A percentile compares a stretch with the other conserved stretches of the same genome.
These are phyloP conservation scores for Mormyrops attenuatus DNA, from an alignment of 2,797 vertebrate genomes.

Conservation along the genomic window DNA sequence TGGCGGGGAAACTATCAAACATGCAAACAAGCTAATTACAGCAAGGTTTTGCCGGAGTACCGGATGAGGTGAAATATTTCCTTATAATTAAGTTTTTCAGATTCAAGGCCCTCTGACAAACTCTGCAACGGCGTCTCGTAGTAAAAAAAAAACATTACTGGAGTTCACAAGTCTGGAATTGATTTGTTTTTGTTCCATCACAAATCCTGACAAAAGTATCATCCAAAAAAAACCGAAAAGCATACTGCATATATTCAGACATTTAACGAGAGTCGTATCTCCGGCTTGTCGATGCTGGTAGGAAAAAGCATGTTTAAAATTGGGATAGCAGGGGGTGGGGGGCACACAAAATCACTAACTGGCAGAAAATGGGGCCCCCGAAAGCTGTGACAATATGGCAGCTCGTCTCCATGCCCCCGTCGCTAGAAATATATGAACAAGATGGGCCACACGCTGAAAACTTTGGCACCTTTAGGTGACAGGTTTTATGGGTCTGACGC, in stretches of 20 bases:
- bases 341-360: conserved; percentile 40
- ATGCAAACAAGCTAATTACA: conserved; percentile 19
- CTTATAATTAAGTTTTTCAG: neutral
- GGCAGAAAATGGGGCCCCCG: conserved; percentile 47
- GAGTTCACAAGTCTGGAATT: conserved; percentile 29
- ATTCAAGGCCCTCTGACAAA: conserved; percentile 33
- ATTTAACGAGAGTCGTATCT: neutral
- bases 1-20: neutral
- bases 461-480: conserved; percentile 68
- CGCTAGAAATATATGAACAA: conserved; percentile 61
- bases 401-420: conserved; percentile 52
- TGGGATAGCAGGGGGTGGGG: conserved; percentile 25
- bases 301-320: conserved; percentile 28
- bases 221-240: neutral
- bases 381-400: conserved; percentile 42
- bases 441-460: conserved; percentile 55
- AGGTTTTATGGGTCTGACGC: conserved; percentile 71
- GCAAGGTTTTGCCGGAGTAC: conserved; percentile 19
- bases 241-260: neutral
- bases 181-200: conserved; percentile 43
- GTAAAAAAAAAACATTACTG: neutral
- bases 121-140: neutral
- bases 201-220: conserved; percentile 11
- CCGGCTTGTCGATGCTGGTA: neutral
- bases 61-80: conserved; percentile 21